Evolutionary conservation across 2,113 vertebrate genomes (phyloP), one percentile per base, ranked within the genome.

Genomic region (Triplophysa tibetana): DNA sequence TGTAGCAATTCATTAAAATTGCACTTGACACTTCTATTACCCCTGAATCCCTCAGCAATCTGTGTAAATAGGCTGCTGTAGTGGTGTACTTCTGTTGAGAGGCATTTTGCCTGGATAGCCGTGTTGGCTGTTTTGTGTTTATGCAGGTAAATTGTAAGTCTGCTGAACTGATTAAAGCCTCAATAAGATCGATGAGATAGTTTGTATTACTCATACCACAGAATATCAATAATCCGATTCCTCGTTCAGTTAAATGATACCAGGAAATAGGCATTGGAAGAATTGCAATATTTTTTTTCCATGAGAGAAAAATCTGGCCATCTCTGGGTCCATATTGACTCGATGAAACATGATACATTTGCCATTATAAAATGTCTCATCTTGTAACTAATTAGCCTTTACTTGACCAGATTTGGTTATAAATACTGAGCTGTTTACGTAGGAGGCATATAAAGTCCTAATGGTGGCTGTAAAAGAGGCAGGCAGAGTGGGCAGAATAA

Each of bases 1-100:
- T 76, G 74, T 76, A 76, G 26, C 43, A 65, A 65, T 76, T 65
- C 74, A 76, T 76, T 76, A 65, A 65, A 76, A 76, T 76, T 50
- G 41, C 74, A 76, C 74, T 76, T 64, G 74, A 76, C 75, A 29
- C 75, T 54, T 24, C 62, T 66, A 65, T 77, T 65, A 77, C 29
- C 61, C 61, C 74, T 21, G 74, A 45, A 65, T 76, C 61, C 45
- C 61, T 76, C 61, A 50, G 24, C 60, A 63, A 38, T 64, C 60
- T 54, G 43, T 50, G 43, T 76, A 65, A 65, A 76, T 65, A 52
- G 60, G 41, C 58, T 19, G 14, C 11, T 73, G 29, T 60, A 73
- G 70, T 23, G 19, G 19, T 73, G 54, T 73, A 75, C 21, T 75
- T 62, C 41, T 62, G 72, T 62, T 62, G 58, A 62, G 41, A 62